These are phyloP conservation scores for Thrips palmi DNA, from an alignment of 1,140 invertebrate genomes.

Conservation along the genomic window DNA sequence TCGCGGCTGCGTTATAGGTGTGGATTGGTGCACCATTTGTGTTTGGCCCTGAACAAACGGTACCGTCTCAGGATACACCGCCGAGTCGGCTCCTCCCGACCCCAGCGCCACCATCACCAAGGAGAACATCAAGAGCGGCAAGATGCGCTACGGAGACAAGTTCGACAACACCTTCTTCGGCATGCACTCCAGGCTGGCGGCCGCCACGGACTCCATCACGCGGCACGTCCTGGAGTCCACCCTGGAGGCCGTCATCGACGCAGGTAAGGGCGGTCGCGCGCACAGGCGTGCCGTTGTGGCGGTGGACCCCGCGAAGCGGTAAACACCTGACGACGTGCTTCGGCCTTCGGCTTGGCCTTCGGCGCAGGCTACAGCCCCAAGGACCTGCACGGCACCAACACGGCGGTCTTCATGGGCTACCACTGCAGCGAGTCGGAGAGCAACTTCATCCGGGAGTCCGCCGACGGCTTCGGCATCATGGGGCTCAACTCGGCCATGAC, in stretches of 20 bases:
- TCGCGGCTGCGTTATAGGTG: no score
- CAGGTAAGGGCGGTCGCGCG: no score
- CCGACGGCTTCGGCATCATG: slow-evolving; percentile 37
- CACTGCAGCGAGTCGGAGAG: slow-evolving; percentile 17
- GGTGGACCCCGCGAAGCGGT: no score
- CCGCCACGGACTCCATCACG: slow-evolving; percentile 14
- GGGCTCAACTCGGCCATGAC: slow-evolving; percentile 46
- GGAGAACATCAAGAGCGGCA: no score
- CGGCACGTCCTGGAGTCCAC: slow-evolving; percentile 15
- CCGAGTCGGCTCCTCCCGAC: no score
- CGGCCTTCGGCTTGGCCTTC: no score
- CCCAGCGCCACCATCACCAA: no score
- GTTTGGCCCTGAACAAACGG: no score
- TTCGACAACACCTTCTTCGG: slow-evolving; percentile 19
- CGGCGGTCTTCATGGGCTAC: slow-evolving; percentile 33
- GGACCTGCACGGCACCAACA: slow-evolving; percentile 29
- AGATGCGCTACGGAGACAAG: slow-evolving; percentile 14
- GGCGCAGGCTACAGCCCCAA: slow-evolving; percentile 33
- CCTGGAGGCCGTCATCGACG: slow-evolving; percentile 19
- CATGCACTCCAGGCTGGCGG: slow-evolving; percentile 15
- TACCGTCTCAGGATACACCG: no score
- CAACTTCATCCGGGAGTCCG: slow-evolving; percentile 12
- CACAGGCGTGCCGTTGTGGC: no score
- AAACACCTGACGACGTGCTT: no score
- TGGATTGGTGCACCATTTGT: no score